Conservation (phyloP, 1,140 invertebrate species). For the Drosophila yakuba region DNA sequence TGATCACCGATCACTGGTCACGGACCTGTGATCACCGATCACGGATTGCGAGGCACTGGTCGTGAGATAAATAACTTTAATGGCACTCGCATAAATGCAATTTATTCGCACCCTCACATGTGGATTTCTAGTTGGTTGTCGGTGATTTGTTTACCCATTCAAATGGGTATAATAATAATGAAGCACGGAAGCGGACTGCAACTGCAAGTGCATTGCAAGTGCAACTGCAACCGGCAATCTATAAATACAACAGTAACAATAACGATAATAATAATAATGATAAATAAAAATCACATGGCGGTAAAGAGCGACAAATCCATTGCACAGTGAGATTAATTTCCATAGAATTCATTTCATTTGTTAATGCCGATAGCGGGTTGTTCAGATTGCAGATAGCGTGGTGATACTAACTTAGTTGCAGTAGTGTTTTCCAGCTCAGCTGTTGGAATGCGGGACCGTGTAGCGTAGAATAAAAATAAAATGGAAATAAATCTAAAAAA, state of each 20-base stretch:
- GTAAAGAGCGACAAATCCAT: slow-evolving; percentile 31
- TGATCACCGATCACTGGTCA: slow-evolving; percentile 29
- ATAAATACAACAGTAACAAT: slow-evolving; percentile 36
- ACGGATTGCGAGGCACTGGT: slow-evolving; percentile 11
- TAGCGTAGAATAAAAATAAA: not conserved
- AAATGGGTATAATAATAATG: slow-evolving; percentile 42
- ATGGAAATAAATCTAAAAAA: slow-evolving; percentile 1
- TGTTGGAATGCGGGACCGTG: slow-evolving; percentile 2
- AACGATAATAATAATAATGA: slow-evolving; percentile 41
- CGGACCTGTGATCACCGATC: slow-evolving; percentile 10
- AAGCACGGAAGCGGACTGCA: slow-evolving; percentile 33
- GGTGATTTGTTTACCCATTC: slow-evolving; percentile 43
- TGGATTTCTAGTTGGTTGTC: slow-evolving; percentile 28
- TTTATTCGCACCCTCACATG: slow-evolving; percentile 36
- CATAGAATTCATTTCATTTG: slow-evolving; percentile 38
- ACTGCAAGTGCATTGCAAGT: slow-evolving; percentile 25
- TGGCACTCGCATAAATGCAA: slow-evolving; percentile 45
- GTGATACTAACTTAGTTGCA: slow-evolving; percentile 37
- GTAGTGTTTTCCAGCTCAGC: slow-evolving; percentile 1
- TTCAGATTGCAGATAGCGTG: slow-evolving; percentile 17
- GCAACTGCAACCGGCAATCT: slow-evolving; percentile 31
- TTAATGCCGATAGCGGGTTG: slow-evolving; percentile 12
- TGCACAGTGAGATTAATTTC: slow-evolving; percentile 37
- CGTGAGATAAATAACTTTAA: slow-evolving; percentile 62
- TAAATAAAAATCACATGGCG: slow-evolving; percentile 32